Evolutionary conservation across 2,113 vertebrate species (phyloP).

Genomic region (Mus musculus): DNA sequence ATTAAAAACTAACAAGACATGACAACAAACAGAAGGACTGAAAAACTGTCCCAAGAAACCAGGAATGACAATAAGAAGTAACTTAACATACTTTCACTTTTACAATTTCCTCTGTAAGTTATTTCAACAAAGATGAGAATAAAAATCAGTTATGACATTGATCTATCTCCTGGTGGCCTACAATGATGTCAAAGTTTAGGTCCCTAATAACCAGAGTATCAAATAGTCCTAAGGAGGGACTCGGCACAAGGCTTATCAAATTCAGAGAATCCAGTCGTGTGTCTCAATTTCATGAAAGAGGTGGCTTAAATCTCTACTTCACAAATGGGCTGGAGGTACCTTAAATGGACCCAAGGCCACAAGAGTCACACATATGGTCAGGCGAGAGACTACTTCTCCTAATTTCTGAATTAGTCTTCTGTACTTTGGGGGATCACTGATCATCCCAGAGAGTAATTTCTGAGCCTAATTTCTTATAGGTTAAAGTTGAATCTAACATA

Average conservation of each 20-base stretch:
- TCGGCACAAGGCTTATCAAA: not conserved
- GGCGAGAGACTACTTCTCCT: not conserved
- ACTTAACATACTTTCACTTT: not conserved
- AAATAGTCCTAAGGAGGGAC: not conserved
- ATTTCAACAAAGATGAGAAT: not conserved
- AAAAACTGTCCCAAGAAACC: not conserved
- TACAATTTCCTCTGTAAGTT: not conserved
- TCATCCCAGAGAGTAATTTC: not conserved
- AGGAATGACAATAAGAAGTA: not conserved
- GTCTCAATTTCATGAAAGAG: not conserved
- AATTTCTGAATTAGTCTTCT: rapidly evolving
- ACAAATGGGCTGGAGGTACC: not conserved
- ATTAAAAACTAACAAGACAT: not conserved
- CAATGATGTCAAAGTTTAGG: not conserved
- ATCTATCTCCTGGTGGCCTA: not conserved
- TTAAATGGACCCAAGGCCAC: not conserved
- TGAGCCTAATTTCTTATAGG: not conserved
- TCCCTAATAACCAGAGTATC: not conserved
- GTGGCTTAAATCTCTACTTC: not conserved
- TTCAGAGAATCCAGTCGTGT: not conserved
- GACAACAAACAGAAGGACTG: not conserved
- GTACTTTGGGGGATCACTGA: not conserved
- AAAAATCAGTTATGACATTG: not conserved
- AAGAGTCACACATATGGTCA: not conserved
- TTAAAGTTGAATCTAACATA: not conserved